Percentiles rank a stretch among this genome's conserved stretches.
These are phyloP conservation scores for Tryphoninae sp. DNA, from an alignment of 2,888 invertebrate species.

Conservation along the genomic window DNA sequence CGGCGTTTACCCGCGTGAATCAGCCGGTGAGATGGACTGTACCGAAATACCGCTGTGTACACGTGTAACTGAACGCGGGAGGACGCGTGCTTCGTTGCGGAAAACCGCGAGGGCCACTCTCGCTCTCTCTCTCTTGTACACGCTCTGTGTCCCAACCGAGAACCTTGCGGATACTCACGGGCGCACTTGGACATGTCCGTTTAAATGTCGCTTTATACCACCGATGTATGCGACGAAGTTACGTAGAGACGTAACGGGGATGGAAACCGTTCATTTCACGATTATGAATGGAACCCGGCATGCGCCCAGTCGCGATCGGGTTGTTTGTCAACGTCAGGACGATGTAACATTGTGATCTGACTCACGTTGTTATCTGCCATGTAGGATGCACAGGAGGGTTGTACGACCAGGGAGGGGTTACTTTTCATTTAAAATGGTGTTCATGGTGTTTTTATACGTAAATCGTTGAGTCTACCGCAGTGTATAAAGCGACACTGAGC, in stretches of 20 bases:
- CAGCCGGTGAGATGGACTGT: slow-evolving; percentile 48
- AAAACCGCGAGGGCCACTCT: slow-evolving; percentile 55
- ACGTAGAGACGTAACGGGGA: background rate
- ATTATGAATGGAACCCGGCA: slow-evolving; percentile 24
- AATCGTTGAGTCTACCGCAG: background rate
- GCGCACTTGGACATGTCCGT: slow-evolving; percentile 42
- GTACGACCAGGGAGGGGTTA: background rate
- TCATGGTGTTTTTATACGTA: slow-evolving; percentile 2
- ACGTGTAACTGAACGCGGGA: slow-evolving; percentile 51
- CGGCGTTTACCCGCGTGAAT: slow-evolving; percentile 35
- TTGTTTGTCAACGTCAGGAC: slow-evolving; percentile 43
- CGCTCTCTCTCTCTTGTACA: too few relatives aligned
- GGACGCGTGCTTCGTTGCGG: slow-evolving; percentile 64
- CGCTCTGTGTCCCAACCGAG: slow-evolving; percentile 56
- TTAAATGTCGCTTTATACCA: slow-evolving; percentile 58
- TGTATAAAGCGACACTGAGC: slow-evolving; percentile 1
- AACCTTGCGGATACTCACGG: slow-evolving; percentile 50
- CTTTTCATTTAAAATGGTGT: background rate
- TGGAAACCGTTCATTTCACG: slow-evolving; percentile 13
- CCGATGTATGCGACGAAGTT: slow-evolving; percentile 20
- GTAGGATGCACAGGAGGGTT: background rate
- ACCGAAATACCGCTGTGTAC: slow-evolving; percentile 27
- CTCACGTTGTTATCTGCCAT: background rate
- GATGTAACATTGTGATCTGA: background rate
- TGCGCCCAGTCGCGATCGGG: background rate